A percentile compares a stretch with the other conserved stretches of the same genome.
phyloP scores from a whole-genome alignment of 2,113 vertebrate genomes.

The Gnathonemus longibarbis region DNA sequence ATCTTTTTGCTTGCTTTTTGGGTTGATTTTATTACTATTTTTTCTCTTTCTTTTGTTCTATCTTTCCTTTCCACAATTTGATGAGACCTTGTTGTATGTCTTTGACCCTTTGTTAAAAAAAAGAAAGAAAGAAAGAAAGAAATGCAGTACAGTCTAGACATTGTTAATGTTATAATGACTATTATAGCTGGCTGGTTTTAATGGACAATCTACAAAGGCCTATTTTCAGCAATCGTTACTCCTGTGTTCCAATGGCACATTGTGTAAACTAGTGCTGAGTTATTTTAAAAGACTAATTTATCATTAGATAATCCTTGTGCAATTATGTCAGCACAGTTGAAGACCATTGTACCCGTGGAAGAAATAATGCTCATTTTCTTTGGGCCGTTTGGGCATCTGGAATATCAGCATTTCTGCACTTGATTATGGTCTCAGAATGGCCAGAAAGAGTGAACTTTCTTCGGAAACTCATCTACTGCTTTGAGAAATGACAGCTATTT shows the following conservation, averaged over 20 bases:
- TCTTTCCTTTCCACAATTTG: too few species aligned
- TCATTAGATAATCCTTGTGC: neutral
- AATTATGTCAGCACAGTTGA: neutral
- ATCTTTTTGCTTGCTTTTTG: too few species aligned
- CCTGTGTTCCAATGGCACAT: neutral
- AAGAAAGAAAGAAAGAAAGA: too few species aligned
- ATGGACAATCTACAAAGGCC: neutral
- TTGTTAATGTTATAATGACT: neutral
- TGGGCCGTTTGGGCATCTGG: neutral
- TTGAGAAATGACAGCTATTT: neutral
- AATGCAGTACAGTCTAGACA: neutral
- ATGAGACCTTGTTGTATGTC: too few species aligned
- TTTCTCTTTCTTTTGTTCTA: too few species aligned
- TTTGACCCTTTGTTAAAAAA: too few species aligned
- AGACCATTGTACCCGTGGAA: neutral
- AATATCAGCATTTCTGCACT: neutral
- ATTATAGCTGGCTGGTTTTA: neutral
- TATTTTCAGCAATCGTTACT: neutral
- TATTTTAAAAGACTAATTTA: neutral
- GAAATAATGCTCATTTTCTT: neutral
- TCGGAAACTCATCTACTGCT: neutral
- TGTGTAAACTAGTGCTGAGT: neutral
- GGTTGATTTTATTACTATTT: too few species aligned
- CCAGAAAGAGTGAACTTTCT: neutral
- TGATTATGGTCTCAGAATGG: neutral